Conservation (phyloP, 2,113 vertebrate species). For the Zosterops hypoxanthus region DNA sequence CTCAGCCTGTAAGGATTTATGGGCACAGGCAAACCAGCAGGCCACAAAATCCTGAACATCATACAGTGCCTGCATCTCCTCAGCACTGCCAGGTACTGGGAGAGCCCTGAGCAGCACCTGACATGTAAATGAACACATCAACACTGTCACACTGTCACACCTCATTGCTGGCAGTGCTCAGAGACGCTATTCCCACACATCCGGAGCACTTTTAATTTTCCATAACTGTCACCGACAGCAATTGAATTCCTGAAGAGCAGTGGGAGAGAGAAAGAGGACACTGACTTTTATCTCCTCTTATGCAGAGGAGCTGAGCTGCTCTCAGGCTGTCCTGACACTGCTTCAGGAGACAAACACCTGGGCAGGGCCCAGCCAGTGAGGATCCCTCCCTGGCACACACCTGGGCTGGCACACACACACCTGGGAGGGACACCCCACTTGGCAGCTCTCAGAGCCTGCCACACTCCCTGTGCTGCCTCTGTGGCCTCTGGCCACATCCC, state of each 20-base stretch:
- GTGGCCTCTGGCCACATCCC: accelerated
- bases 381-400: accelerated
- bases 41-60: accelerated
- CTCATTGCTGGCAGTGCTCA: not conserved
- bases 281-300: not conserved
- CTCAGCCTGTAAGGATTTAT: not conserved
- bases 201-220: not conserved
- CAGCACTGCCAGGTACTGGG: not conserved
- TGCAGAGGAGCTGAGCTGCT: not conserved
- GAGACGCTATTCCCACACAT: not conserved
- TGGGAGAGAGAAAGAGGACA: not conserved
- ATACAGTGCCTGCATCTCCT: not conserved
- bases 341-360: accelerated
- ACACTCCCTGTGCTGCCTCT: not conserved
- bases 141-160: not conserved
- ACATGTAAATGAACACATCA: not conserved
- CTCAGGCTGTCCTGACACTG: accelerated
- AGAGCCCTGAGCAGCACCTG: not conserved
- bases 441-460: not conserved
- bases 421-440: too few species aligned
- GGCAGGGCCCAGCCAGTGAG: accelerated
- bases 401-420: not conserved
- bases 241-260: not conserved
- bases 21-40: not conserved
- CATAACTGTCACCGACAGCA: not conserved